These are phyloP conservation scores for Poliocrania exsul DNA, from an alignment of 2,797 vertebrate species.

Conservation along the genomic window DNA sequence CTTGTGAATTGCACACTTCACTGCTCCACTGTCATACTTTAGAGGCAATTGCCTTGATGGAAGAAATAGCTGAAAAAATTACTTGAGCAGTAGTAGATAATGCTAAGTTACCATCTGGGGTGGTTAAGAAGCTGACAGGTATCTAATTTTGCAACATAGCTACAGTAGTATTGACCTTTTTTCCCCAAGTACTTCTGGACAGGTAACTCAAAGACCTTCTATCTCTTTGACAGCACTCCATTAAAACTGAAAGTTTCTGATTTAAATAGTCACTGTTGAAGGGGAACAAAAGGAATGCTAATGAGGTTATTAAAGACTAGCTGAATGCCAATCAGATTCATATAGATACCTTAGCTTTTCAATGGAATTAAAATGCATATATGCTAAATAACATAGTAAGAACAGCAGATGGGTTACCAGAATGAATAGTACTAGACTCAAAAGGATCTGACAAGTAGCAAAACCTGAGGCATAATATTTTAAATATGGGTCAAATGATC, in stretches of 20 bases:
- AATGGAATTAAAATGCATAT: not conserved
- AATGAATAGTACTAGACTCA: not conserved
- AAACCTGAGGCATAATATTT: conserved; percentile 1
- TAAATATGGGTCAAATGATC: not conserved
- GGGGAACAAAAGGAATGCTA: not conserved
- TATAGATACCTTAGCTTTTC: not conserved
- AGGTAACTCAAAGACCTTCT: not conserved
- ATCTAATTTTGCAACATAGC: not conserved
- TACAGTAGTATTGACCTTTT: not conserved
- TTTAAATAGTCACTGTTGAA: not conserved
- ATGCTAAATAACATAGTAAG: not conserved
- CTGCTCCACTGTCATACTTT: not conserved
- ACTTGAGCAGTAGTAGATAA: not conserved
- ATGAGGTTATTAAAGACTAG: not conserved
- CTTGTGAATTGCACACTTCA: not conserved
- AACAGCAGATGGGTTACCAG: not conserved
- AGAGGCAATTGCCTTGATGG: not conserved
- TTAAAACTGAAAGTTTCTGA: not conserved
- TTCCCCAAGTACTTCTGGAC: not conserved
- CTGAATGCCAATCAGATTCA: not conserved
- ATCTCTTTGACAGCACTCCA: not conserved
- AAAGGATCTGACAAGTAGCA: not conserved
- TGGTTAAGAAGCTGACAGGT: not conserved
- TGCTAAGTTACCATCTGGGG: not conserved
- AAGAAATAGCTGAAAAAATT: not conserved